Conservation (phyloP, 2,797 vertebrate species). For the Bradypus variegatus region DNA sequence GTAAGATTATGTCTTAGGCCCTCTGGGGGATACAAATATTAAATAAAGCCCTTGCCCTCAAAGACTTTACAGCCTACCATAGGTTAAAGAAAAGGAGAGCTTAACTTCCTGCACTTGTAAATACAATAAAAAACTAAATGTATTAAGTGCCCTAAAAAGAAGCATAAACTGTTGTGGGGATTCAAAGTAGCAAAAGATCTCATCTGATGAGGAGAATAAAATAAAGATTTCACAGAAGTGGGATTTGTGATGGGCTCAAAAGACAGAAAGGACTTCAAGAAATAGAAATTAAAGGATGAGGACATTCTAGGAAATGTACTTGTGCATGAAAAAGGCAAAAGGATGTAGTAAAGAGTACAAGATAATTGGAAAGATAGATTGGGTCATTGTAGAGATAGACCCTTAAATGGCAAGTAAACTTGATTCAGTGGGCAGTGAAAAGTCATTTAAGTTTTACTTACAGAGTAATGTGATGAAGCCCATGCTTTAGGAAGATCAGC, state of each 20-base stretch:
- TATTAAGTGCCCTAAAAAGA: neutral
- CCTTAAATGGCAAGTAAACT: neutral
- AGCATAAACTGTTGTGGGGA: neutral
- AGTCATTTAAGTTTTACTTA: conserved; percentile 1
- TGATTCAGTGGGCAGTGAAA: neutral
- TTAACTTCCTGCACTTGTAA: neutral
- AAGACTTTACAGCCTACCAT: neutral
- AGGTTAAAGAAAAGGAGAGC: neutral
- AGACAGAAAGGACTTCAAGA: conserved; percentile 2
- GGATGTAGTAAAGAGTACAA: neutral
- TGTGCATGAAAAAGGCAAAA: neutral
- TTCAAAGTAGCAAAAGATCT: neutral
- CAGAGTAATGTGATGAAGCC: neutral
- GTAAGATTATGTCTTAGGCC: neutral
- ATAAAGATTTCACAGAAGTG: neutral
- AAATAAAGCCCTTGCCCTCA: neutral
- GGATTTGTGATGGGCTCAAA: neutral
- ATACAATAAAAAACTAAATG: neutral
- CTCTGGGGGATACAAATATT: neutral
- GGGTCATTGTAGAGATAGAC: neutral
- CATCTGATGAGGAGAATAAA: neutral
- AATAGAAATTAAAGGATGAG: neutral
- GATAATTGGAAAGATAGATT: neutral
- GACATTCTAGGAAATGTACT: neutral
- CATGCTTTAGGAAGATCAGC: neutral